Conservation (phyloP, 2,113 vertebrate species). For the Pycnonotus jocosus region DNA sequence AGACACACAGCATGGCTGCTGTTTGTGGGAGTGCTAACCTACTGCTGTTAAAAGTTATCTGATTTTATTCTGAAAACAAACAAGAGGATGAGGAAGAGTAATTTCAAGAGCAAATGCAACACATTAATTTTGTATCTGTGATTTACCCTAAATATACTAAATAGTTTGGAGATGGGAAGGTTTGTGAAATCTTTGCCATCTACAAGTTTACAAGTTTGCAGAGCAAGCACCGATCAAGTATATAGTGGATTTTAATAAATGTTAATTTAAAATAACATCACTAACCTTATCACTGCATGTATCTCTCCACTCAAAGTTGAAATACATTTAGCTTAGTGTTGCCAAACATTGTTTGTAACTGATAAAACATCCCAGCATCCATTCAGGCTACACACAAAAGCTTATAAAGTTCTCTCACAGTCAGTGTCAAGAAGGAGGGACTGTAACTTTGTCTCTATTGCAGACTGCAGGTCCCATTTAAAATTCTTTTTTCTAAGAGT, state of each 20-base stretch:
- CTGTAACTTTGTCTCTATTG: neutral
- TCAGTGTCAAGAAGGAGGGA: neutral
- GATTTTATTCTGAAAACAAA: neutral
- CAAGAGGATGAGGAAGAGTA: neutral
- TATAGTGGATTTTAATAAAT: neutral
- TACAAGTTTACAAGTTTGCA: neutral
- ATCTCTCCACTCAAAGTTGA: neutral
- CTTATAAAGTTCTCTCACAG: neutral
- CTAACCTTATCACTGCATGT: neutral
- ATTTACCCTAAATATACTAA: neutral
- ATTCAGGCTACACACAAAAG: neutral
- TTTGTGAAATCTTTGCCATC: neutral
- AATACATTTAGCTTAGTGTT: neutral
- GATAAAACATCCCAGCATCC: neutral
- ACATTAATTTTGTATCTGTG: neutral
- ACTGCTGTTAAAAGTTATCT: neutral
- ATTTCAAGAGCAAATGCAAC: neutral
- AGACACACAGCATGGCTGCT: accelerated
- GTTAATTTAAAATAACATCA: neutral
- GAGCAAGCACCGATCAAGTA: neutral
- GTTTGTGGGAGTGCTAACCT: neutral
- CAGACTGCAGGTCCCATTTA: neutral
- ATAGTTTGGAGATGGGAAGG: neutral
- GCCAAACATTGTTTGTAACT: neutral
- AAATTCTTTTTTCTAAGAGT: neutral